Evolutionary conservation across 2,888 invertebrate species (phyloP).

Genomic region (Synergus itoensis): DNA sequence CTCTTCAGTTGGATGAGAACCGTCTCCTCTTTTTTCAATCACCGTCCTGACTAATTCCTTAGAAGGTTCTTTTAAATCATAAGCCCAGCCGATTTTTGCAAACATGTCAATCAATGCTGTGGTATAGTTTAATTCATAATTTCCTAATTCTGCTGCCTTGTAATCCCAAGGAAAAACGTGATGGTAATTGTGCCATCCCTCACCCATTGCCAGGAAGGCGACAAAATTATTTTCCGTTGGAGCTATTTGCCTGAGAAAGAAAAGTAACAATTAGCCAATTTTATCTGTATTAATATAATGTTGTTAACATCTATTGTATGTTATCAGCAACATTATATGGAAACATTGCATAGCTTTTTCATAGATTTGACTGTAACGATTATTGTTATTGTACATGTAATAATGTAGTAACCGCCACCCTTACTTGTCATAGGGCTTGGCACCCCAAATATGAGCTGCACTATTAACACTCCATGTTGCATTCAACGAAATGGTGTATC

Average conservation of each 20-base stretch:
- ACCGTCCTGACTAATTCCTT: conserved; percentile 79
- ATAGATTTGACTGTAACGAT: no score
- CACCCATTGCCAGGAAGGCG: conserved; percentile 71
- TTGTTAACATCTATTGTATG: no score
- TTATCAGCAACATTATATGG: no score
- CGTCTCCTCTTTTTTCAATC: conserved; percentile 81
- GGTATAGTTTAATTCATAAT: conserved; percentile 82
- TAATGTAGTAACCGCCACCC: conserved; percentile 22
- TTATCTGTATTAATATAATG: background rate
- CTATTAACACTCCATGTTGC: conserved; percentile 82
- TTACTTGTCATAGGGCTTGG: conserved; percentile 72
- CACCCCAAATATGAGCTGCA: conserved; percentile 79
- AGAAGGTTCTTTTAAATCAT: conserved; percentile 86
- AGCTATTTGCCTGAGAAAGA: conserved; percentile 50
- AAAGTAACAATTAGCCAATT: conserved; percentile 2
- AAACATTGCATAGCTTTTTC: no score
- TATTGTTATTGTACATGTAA: background rate
- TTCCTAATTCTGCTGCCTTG: conserved; percentile 91
- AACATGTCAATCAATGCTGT: conserved; percentile 85
- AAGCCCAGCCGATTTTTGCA: conserved; percentile 86
- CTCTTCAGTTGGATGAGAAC: conserved; percentile 61
- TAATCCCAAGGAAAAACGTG: conserved; percentile 97
- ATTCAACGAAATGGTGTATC: conserved; percentile 79
- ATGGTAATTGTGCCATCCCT: conserved; percentile 86
- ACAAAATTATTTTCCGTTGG: conserved; percentile 64